Evolutionary conservation across 2,888 invertebrate species (phyloP), one percentile per base, ranked within the genome.

Genomic region (Apamea epomidion): DNA sequence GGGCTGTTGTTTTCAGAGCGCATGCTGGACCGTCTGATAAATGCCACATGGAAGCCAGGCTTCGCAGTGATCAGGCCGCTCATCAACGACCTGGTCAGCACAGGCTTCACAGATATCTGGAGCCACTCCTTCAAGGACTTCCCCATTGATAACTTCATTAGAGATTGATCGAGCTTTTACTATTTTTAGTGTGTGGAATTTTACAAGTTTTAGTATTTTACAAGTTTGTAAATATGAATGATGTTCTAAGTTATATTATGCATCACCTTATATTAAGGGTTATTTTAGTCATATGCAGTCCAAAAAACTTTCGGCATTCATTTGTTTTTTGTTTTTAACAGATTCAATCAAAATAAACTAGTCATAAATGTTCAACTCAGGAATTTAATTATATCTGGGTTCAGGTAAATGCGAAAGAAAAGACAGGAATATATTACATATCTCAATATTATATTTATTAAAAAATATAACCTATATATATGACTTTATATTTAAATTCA

Each of bases 41-140:
- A 99, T 94, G 97, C 97, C 29, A 97, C 98, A 51, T 99, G 99
- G 99, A 98, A 98, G 90, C 98, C 98, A 0, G 98, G 98, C 54
- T 98, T 99, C 91, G 97, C 98, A 2, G 96, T 98, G 65, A 97
- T 98, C 76, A 97, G 98, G 83, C 98, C 98, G 0, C 95, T 98
- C 74, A 98, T 99, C 91, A 98, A 98, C 94, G 98, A 99, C 93
- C 96, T 99, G 82, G 98, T 99, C 84, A 98, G 98, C 92, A 98
- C 98, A 0, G 98, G 98, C 12, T 99, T 99, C 94, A 98, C 98
- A 0, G 98, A 98, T 83, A 98, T 99, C 87, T 98, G 98, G 94
- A 98, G 98, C 91, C 97, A 97, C 79, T 98, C 98, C 74, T 99
- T 99, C 92, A 97, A 97, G 85, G 95, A 98, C 93, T 98, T 99